Percentiles rank a stretch among this genome's conserved stretches.
These are phyloP conservation scores for Poeciliopsis paucimaculata DNA, from an alignment of 2,797 vertebrate species.

Conservation along the genomic window DNA sequence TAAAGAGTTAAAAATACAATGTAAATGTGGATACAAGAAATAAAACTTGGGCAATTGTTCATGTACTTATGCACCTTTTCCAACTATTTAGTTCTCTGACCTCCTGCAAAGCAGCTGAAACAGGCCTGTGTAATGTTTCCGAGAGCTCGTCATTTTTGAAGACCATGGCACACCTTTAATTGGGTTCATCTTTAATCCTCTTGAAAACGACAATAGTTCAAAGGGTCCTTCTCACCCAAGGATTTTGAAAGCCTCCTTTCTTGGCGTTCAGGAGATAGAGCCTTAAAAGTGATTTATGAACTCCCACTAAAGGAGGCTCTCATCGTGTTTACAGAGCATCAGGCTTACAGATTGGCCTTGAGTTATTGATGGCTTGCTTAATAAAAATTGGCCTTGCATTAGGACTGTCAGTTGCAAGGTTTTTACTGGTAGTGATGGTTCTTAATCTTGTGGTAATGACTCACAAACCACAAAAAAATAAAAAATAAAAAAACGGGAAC, in stretches of 20 bases:
- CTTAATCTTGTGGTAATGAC: constrained; percentile 38
- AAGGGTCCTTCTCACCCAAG: constrained; percentile 32
- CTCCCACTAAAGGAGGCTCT: constrained; percentile 38
- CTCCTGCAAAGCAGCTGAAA: constrained; percentile 1
- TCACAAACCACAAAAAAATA: constrained; percentile 1
- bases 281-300: constrained; percentile 59
- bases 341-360: constrained; percentile 59
- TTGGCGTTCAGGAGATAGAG: constrained; percentile 35
- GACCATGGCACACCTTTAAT: constrained; percentile 23
- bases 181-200: constrained; percentile 35
- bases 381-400: constrained; percentile 57
- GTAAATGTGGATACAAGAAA: background rate
- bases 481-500: too few relatives aligned
- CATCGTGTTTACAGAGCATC: constrained; percentile 57
- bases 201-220: constrained; percentile 34
- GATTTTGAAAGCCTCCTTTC: constrained; percentile 29
- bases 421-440: constrained; percentile 27
- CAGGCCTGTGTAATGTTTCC: constrained; percentile 16
- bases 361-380: constrained; percentile 56
- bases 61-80: background rate
- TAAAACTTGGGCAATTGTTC: background rate
- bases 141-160: constrained; percentile 13
- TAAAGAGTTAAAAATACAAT: background rate
- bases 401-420: constrained; percentile 42
- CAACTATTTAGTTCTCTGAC: background rate